phyloP scores from a whole-genome alignment of 2,797 vertebrate genomes.

The Hydrocynus forskahlii region DNA sequence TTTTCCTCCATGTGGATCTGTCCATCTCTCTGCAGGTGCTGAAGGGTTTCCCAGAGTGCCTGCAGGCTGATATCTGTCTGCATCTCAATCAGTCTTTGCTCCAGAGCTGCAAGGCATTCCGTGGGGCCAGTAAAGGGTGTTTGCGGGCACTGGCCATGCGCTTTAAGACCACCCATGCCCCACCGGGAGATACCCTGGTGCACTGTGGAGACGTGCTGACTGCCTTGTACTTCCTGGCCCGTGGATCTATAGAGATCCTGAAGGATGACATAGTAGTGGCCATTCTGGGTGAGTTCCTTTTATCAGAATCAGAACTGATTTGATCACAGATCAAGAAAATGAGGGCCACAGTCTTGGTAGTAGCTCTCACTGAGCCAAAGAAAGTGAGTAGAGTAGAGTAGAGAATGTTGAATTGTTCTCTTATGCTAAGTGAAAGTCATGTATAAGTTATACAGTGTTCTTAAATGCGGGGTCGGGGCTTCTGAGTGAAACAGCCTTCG shows the following conservation, averaged over 20 bases:
- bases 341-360: no score
- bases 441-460: no score
- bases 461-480: no score
- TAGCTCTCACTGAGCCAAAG: no score
- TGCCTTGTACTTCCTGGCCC: constrained; percentile 93
- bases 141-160: constrained; percentile 97
- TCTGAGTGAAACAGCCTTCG: no score
- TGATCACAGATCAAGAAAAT: background rate
- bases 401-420: no score
- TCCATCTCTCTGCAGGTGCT: constrained; percentile 81
- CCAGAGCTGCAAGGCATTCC: constrained; percentile 92
- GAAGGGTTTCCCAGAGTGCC: constrained; percentile 98
- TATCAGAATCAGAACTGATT: background rate
- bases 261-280: constrained; percentile 97
- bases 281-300: constrained; percentile 85
- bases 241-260: constrained; percentile 98
- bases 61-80: constrained; percentile 98
- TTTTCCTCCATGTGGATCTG: background rate
- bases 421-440: background rate
- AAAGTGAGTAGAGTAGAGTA: no score
- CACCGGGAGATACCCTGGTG: constrained; percentile 95
- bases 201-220: constrained; percentile 94
- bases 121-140: constrained; percentile 94
- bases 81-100: constrained; percentile 96
- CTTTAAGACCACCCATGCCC: constrained; percentile 97